Conservation (phyloP, 2,113 vertebrate species). For the Chrysemys picta region DNA sequence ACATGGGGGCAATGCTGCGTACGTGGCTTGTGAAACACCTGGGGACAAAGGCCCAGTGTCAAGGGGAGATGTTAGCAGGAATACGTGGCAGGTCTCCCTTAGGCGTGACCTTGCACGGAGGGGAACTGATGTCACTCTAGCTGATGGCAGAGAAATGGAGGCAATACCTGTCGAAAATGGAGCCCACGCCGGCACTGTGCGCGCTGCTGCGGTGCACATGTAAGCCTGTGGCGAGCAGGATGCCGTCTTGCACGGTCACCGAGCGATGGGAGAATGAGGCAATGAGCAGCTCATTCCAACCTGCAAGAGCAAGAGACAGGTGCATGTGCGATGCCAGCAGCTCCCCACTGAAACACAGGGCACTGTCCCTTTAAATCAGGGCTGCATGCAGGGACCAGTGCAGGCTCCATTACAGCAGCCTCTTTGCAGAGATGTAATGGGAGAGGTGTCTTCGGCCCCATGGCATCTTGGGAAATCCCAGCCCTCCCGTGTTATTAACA, state of each 20-base stretch:
- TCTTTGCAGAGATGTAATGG: neutral
- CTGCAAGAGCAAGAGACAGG: conserved; percentile 68
- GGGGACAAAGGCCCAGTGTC: neutral
- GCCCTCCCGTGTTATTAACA: neutral
- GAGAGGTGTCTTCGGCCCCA: neutral
- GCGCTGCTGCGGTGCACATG: conserved; percentile 95
- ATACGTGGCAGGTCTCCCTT: neutral
- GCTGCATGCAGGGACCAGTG: no score
- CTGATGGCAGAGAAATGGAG: neutral
- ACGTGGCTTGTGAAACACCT: neutral
- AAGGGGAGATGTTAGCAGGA: neutral
- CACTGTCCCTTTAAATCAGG: neutral
- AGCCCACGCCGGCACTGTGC: conserved; percentile 95
- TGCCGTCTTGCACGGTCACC: conserved; percentile 94
- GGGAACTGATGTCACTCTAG: neutral
- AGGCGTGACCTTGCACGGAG: neutral
- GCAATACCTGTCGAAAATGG: conserved; percentile 93
- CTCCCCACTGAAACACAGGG: neutral
- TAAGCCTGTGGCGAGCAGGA: conserved; percentile 92
- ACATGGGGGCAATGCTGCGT: neutral
- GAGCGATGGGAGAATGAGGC: conserved; percentile 97
- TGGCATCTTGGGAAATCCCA: neutral
- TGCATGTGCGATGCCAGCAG: neutral
- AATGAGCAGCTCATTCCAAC: conserved; percentile 96
- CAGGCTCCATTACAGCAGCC: neutral